Percentiles rank a stretch among this genome's conserved stretches.
These are phyloP conservation scores for Notamacropus eugenii DNA, from an alignment of 2,797 vertebrate species.

Conservation along the genomic window DNA sequence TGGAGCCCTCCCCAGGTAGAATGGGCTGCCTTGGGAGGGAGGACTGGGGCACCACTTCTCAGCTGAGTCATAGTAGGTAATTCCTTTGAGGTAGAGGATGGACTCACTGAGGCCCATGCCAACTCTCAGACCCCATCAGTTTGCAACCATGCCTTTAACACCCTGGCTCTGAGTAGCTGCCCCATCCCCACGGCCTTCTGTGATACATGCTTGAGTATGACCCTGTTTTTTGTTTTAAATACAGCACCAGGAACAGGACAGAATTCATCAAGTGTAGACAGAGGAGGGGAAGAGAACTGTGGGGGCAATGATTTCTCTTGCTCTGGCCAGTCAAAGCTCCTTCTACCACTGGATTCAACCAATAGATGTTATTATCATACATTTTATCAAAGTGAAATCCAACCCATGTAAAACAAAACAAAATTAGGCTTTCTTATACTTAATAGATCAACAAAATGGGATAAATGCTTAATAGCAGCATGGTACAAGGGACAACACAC, in stretches of 20 bases:
- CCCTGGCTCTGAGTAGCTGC: neutral
- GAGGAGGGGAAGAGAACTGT: neutral
- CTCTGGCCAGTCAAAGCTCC: no score
- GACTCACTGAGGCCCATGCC: neutral
- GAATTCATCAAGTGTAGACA: neutral
- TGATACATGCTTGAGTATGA: neutral
- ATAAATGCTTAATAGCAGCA: no score
- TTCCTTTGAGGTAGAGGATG: neutral
- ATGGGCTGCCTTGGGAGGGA: neutral
- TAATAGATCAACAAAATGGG: no score
- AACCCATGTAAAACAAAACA: neutral
- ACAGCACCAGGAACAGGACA: neutral
- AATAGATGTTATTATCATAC: neutral
- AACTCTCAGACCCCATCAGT: neutral
- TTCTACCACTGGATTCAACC: no score
- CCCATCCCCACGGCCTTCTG: neutral
- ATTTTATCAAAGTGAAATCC: neutral
- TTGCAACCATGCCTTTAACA: neutral
- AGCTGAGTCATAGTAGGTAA: neutral
- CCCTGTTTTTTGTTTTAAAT: neutral
- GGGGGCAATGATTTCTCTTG: neutral
- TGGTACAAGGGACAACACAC: no score
- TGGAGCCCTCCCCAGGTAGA: neutral
- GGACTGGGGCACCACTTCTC: no score
- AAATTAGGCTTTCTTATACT: neutral